Conservation (phyloP, 92 coral and sea anemone species). For the Heliopora coerulea region DNA sequence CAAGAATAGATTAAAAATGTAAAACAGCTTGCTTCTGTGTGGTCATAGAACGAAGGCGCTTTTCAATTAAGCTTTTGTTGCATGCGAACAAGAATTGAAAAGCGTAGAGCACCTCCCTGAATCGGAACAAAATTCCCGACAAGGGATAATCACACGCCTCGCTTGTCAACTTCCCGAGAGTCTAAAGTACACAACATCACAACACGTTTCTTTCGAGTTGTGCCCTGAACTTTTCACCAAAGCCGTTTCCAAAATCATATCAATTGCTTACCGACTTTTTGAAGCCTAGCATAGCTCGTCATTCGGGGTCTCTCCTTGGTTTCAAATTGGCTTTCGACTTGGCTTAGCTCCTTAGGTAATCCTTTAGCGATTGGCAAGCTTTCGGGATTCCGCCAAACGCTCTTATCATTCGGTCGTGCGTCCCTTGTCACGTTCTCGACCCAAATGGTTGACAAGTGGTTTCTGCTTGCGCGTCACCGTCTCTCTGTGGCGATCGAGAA, state of each 20-base stretch:
- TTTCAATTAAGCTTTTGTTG: constrained; percentile 33
- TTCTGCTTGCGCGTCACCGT: background rate
- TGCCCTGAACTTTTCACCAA: background rate
- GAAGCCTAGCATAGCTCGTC: constrained; percentile 2
- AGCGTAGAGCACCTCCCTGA: background rate
- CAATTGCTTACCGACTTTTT: background rate
- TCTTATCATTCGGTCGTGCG: background rate
- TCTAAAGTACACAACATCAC: background rate
- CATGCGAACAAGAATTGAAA: background rate
- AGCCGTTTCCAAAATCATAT: background rate
- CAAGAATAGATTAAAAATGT: constrained; percentile 39
- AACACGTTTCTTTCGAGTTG: background rate
- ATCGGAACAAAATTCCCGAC: background rate
- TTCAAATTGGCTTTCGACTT: no score
- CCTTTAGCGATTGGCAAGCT: background rate
- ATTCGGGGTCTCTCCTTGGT: no score
- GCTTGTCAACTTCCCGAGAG: background rate
- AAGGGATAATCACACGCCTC: constrained; percentile 7
- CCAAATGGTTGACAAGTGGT: background rate
- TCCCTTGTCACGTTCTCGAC: background rate
- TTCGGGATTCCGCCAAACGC: background rate
- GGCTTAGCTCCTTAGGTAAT: no score
- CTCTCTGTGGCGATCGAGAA: background rate
- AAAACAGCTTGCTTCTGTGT: constrained; percentile 36
- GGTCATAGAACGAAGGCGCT: background rate